A percentile compares a stretch with the other conserved stretches of the same genome.
phyloP scores from a whole-genome alignment of 2,888 invertebrate genomes.

The Pollenia angustigena region DNA sequence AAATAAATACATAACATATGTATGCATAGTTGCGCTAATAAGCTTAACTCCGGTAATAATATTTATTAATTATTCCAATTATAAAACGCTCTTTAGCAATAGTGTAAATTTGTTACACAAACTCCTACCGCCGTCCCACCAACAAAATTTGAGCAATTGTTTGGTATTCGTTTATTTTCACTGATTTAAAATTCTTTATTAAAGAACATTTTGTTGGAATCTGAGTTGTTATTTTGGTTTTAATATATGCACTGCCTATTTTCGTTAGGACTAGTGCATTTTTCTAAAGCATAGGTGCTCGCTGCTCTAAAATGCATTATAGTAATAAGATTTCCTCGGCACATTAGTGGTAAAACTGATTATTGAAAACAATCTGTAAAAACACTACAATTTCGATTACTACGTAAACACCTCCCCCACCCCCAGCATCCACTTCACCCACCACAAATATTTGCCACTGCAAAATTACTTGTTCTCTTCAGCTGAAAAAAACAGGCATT shows the following conservation, averaged over 20 bases:
- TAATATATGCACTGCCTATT: slow-evolving; percentile 2
- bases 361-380: slow-evolving; percentile 60
- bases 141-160: slow-evolving; percentile 12
- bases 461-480: neutral
- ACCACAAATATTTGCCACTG: neutral
- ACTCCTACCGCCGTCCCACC: neutral
- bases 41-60: slow-evolving; percentile 80
- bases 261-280: neutral
- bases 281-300: slow-evolving; percentile 2
- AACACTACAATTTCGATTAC: slow-evolving; percentile 3
- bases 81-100: slow-evolving; percentile 77
- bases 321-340: slow-evolving; percentile 59
- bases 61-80: slow-evolving; percentile 84
- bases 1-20: slow-evolving; percentile 5
- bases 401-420: neutral
- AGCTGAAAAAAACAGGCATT: slow-evolving; percentile 23
- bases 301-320: slow-evolving; percentile 45
- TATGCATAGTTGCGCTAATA: slow-evolving; percentile 67
- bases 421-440: neutral
- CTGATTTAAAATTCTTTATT: neutral
- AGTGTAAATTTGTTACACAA: slow-evolving; percentile 39
- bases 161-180: neutral
- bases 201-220: neutral
- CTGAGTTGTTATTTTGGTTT: neutral
- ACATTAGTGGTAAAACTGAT: slow-evolving; percentile 55